These are phyloP conservation scores for Heterotilapia buettikoferi DNA, from an alignment of 2,113 vertebrate genomes.

Conservation along the genomic window DNA sequence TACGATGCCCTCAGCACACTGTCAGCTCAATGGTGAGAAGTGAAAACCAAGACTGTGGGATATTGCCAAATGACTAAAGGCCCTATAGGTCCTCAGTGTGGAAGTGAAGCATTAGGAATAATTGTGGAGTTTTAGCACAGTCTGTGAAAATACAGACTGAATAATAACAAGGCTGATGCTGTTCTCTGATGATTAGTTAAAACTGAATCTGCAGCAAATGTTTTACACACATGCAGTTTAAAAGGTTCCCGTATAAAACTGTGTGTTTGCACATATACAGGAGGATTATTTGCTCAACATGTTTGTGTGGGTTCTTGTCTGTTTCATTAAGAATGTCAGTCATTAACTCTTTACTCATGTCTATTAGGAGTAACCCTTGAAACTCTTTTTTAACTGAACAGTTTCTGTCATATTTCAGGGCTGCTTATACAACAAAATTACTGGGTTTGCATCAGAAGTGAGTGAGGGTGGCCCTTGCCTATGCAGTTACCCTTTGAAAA, in stretches of 20 bases:
- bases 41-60: conserved; percentile 27
- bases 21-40: conserved; percentile 30
- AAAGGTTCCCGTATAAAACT: not conserved
- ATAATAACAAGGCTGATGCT: conserved; percentile 35
- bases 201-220: conserved; percentile 15
- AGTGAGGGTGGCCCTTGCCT: not conserved
- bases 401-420: not conserved
- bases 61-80: conserved; percentile 21
- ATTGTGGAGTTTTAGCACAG: conserved; percentile 13
- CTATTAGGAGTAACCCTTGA: not conserved
- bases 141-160: conserved; percentile 12
- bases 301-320: not conserved
- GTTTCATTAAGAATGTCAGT: not conserved
- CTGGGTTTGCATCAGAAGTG: not conserved
- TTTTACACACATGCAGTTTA: not conserved
- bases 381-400: not conserved
- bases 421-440: not conserved
- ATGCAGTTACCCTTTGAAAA: not conserved
- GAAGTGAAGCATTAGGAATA: not conserved
- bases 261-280: not conserved
- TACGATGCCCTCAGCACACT: conserved; percentile 42
- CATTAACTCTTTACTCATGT: not conserved
- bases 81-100: not conserved
- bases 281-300: not conserved
- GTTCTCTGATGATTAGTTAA: not conserved